Conservation (phyloP, 2,888 invertebrate genomes). For the Entomobrya proxima region DNA sequence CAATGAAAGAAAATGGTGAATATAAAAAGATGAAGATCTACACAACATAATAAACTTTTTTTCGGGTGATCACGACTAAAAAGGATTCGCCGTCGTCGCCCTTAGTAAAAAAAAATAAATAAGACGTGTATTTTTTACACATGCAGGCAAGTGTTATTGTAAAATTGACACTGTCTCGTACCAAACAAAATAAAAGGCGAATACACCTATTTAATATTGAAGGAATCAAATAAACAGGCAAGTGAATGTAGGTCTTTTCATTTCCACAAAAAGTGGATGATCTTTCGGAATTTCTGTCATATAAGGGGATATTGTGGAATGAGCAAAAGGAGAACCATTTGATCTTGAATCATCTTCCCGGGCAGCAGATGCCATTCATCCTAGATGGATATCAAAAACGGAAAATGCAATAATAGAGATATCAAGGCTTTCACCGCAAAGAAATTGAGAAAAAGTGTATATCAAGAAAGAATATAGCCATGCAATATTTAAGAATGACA, state of each 20-base stretch:
- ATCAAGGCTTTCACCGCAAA: conserved; percentile 59
- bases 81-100: background rate
- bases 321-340: background rate
- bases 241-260: conserved; percentile 26
- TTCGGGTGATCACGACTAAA: background rate
- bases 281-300: background rate
- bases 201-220: background rate
- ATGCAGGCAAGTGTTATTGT: conserved; percentile 48
- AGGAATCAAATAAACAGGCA: conserved; percentile 18
- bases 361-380: conserved; percentile 75
- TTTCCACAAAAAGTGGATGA: conserved; percentile 19
- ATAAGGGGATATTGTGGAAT: background rate
- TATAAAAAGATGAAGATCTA: background rate
- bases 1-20: background rate
- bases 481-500: conserved; percentile 39
- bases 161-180: conserved; percentile 61
- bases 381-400: conserved; percentile 68
- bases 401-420: conserved; percentile 72
- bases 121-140: conserved; percentile 31
- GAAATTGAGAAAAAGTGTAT: conserved; percentile 37
- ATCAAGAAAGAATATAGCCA: background rate
- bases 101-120: background rate
- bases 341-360: conserved; percentile 46
- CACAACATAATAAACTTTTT: background rate
- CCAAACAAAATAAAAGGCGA: conserved; percentile 34